These are phyloP conservation scores for Saguinus imperator DNA, from an alignment of 2,113 vertebrate species.

Conservation along the genomic window DNA sequence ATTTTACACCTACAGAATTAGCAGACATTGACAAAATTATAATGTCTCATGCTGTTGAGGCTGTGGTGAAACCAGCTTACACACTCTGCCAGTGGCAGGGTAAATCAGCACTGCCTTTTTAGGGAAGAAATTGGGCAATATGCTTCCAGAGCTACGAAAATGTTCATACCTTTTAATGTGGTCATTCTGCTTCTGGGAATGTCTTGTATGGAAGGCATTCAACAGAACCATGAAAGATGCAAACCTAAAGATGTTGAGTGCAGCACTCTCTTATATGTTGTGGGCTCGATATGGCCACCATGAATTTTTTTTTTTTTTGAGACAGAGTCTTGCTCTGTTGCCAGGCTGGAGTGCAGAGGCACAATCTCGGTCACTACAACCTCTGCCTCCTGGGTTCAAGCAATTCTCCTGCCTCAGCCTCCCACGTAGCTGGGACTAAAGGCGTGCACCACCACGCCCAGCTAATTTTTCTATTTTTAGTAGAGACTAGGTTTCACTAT, in stretches of 20 bases:
- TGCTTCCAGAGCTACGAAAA: not conserved
- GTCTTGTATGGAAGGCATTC: not conserved
- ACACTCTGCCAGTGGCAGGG: not conserved
- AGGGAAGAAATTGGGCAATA: constrained; percentile 14
- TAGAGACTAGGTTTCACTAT: too few species aligned
- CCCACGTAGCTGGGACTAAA: too few species aligned
- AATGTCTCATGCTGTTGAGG: not conserved
- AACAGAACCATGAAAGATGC: not conserved
- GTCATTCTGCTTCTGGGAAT: not conserved
- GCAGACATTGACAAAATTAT: constrained; percentile 52
- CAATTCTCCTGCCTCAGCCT: too few species aligned
- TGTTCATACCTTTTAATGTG: not conserved
- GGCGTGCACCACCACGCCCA: too few species aligned
- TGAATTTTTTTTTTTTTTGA: not conserved
- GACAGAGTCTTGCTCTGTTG: too few species aligned
- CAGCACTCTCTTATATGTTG: not conserved
- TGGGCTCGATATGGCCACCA: rapidly evolving
- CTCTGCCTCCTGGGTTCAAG: too few species aligned
- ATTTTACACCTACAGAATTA: constrained; percentile 62
- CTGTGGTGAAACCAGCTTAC: constrained; percentile 27
- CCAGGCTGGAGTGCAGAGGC: too few species aligned
- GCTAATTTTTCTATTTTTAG: too few species aligned
- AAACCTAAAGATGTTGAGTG: not conserved
- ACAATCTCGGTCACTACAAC: too few species aligned
- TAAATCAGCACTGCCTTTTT: constrained; percentile 43